phyloP scores from a whole-genome alignment of 35 echinoderm and acorn worm genomes.

The Ophiothrix spiculata region DNA sequence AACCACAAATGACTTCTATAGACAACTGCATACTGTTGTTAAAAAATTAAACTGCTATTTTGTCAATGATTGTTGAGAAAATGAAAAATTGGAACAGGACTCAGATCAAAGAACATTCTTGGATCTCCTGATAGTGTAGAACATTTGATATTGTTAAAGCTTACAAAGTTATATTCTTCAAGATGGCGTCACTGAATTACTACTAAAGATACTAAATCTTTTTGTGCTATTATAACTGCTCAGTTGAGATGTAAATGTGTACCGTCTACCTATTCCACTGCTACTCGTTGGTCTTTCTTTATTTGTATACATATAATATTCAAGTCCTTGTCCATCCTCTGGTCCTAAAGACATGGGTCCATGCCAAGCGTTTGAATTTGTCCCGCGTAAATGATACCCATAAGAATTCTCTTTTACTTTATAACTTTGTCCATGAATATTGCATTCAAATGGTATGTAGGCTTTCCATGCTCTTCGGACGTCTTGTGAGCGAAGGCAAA shows the following conservation, averaged over 20 bases:
- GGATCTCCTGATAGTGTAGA: no score
- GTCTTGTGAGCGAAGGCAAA: constrained; percentile 11
- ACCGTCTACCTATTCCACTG: neutral
- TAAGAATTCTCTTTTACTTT: neutral
- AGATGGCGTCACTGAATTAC: no score
- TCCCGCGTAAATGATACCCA: neutral
- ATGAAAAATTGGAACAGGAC: no score
- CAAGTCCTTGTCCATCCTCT: neutral
- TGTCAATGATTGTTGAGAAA: no score
- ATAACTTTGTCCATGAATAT: constrained; percentile 1
- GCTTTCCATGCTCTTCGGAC: neutral
- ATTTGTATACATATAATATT: constrained; percentile 3
- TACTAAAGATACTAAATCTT: no score
- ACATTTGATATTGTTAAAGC: no score
- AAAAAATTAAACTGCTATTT: no score
- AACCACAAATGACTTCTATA: no score
- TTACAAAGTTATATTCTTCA: no score
- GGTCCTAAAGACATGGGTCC: neutral
- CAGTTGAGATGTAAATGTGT: neutral
- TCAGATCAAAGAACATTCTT: no score
- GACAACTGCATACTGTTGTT: no score
- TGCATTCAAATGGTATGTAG: neutral
- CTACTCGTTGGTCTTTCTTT: neutral
- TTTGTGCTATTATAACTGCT: neutral
- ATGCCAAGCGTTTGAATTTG: neutral